Conservation (phyloP, 1,140 invertebrate species). For the Cydia strobilella region DNA sequence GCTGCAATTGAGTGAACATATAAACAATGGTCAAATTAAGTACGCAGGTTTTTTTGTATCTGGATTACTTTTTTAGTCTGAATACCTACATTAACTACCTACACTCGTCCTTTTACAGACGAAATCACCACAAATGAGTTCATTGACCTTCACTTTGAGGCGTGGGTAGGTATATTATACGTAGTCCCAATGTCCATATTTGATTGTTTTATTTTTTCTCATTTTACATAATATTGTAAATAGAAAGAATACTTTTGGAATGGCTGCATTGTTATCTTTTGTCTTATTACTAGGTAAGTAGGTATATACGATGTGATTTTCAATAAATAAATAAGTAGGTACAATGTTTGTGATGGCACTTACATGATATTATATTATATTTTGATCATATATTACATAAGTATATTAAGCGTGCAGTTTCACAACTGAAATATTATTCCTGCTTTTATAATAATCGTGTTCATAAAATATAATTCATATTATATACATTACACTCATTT, state of each 20-base stretch:
- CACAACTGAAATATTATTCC: neutral
- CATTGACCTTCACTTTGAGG: constrained; percentile 39
- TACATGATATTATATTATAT: neutral
- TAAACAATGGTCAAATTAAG: neutral
- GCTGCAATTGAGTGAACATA: neutral
- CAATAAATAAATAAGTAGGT: constrained; percentile 14
- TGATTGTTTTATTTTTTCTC: constrained; percentile 31
- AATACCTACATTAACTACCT: constrained; percentile 17
- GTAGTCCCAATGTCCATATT: constrained; percentile 38
- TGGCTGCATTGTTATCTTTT: neutral
- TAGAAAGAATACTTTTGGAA: neutral
- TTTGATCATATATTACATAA: neutral
- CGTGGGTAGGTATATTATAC: constrained; percentile 27
- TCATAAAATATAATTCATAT: neutral
- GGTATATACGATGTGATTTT: constrained; percentile 57
- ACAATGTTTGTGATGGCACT: constrained; percentile 12
- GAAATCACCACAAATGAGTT: constrained; percentile 31
- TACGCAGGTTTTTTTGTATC: neutral
- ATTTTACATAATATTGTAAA: neutral
- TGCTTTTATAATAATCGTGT: neutral
- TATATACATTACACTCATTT: constrained; percentile 1
- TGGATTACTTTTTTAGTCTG: constrained; percentile 17
- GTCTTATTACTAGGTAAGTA: constrained; percentile 66
- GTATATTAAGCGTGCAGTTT: constrained; percentile 3
- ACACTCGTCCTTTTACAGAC: constrained; percentile 6